Base-by-base conservation (phyloP, 1,140 invertebrate genomes). In the Sycobia sp. region DNA sequence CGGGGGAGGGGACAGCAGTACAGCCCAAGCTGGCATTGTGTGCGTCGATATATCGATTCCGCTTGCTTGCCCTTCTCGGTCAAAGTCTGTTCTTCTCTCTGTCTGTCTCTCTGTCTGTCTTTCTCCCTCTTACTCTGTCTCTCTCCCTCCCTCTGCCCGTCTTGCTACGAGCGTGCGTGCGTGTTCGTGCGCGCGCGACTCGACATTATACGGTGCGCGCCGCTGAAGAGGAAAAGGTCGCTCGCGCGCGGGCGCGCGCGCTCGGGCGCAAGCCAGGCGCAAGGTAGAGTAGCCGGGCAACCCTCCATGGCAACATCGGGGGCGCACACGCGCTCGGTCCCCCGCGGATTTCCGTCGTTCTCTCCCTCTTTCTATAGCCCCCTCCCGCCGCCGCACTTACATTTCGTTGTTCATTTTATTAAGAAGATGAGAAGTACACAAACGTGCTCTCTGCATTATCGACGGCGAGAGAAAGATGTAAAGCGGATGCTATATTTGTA, bases 301-400 rank as follows among this genome's bases (percentile, higher is more conserved):
- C 73, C 71, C 76, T 75, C 74, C 71, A 70, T 73, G 69, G 71
- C 69, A 76, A 79, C 71, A 70, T 67, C 62, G 5, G 64, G 25
- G 22, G 27, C 41, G 16, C 41, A 16, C 29, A 16, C 46, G 25
- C 27, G 20, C 41, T 32, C 29, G 43, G 32, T 27, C 57, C 57
- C 57, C 23, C 36, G 57, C 57, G 57, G 41, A 38, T 60, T 50
- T 51, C 38, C 47, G 36, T 66, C 60, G 51, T n/a, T 29, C 66
- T 62, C 64, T 66, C 34, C 61, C 51, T 47, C 64, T 59, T 66
- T 11, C 29, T 11, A 32, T 11, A 11, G 29, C 29, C 29, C 29
- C 29, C 29, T 32, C 29, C 5, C 29, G 5, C 29, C 29, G 29
- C 29, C 29, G 11, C 5, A 4, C 29, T n/a, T n/a, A n/a, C n/a